These are phyloP conservation scores for Tanytarsus gracilentus DNA, from an alignment of 2,888 invertebrate species.

Conservation along the genomic window DNA sequence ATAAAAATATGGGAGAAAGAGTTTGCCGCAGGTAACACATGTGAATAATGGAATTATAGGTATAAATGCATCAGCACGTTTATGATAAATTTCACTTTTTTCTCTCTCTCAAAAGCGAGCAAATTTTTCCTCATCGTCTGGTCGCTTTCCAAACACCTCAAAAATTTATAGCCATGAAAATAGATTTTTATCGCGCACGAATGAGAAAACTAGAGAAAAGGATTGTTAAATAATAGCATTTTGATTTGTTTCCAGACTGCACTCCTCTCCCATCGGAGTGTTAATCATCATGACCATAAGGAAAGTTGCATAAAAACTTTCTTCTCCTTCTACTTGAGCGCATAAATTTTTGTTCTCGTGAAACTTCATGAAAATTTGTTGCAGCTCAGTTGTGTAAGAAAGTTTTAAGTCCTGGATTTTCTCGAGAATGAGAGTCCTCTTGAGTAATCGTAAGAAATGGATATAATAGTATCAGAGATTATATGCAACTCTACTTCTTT, in stretches of 20 bases:
- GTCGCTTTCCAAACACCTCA: no score
- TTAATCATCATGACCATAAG: constrained; percentile 10
- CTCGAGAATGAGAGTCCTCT: background rate
- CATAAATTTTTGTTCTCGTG: no score
- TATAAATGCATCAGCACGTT: constrained; percentile 8
- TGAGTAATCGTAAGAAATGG: background rate
- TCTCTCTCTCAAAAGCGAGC: background rate
- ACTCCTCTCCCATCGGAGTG: background rate
- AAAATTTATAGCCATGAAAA: background rate
- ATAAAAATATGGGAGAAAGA: background rate
- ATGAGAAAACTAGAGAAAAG: no score
- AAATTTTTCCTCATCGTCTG: no score
- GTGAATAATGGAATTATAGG: background rate
- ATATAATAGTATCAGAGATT: no score
- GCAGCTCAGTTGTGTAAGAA: no score
- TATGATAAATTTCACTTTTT: constrained; percentile 1
- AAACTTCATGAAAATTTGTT: no score
- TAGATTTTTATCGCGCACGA: constrained; percentile 7
- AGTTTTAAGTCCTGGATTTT: no score
- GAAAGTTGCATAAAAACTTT: no score
- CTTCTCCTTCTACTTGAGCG: no score
- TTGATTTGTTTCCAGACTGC: background rate
- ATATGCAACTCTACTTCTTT: background rate
- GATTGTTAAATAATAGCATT: constrained; percentile 14
- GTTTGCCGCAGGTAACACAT: background rate